phyloP scores from a whole-genome alignment of 2,888 invertebrate genomes.

The Julus scanicus region DNA sequence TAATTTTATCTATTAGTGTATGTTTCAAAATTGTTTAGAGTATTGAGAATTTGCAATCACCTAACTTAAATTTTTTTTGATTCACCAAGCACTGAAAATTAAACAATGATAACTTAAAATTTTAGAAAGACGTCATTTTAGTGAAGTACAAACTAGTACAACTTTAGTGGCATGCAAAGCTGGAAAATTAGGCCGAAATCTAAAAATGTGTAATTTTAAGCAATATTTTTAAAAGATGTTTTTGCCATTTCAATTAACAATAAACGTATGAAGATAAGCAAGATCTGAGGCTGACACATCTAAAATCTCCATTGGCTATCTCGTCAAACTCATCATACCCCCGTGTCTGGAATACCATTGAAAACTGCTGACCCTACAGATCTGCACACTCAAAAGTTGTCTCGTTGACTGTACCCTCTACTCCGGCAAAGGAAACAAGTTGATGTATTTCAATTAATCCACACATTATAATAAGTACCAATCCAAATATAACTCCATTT shows the following conservation, averaged over 20 bases:
- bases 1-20: neutral
- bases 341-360: neutral
- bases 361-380: neutral
- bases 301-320: neutral
- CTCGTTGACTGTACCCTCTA: neutral
- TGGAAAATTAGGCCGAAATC: neutral
- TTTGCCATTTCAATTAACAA: neutral
- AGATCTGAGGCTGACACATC: neutral
- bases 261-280: neutral
- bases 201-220: neutral
- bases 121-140: too few relatives aligned
- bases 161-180: too few relatives aligned
- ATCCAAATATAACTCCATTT: slow-evolving; percentile 34
- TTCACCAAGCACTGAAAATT: neutral
- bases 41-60: neutral
- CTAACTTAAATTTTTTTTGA: neutral
- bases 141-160: too few relatives aligned
- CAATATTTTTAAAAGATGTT: neutral
- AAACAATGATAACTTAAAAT: neutral
- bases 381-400: neutral
- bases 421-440: neutral
- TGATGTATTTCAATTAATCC: slow-evolving; percentile 40
- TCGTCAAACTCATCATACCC: neutral
- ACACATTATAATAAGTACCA: slow-evolving; percentile 14
- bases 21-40: neutral